Conservation (phyloP, 2,888 invertebrate species). For the Rhimphoctona megacephalus region DNA sequence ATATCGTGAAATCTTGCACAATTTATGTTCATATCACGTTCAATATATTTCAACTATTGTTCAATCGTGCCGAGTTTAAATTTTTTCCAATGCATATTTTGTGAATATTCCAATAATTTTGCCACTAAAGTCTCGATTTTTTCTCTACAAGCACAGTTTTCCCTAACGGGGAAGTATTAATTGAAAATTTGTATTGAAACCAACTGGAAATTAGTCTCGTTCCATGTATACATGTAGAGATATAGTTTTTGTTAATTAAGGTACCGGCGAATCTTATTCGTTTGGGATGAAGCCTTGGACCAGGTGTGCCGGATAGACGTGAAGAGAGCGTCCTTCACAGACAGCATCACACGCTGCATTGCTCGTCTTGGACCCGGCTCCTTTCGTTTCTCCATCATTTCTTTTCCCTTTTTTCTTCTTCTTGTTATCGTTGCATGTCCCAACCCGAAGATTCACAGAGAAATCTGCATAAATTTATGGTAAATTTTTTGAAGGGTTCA, state of each 20-base stretch:
- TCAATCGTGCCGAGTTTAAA: neutral
- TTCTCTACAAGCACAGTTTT: neutral
- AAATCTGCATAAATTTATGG: conserved; percentile 26
- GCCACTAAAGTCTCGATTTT: neutral
- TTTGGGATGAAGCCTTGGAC: conserved; percentile 63
- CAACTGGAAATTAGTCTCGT: neutral
- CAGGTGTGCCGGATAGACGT: conserved; percentile 72
- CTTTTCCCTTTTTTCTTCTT: conserved; percentile 12
- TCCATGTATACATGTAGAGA: neutral
- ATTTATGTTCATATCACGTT: neutral
- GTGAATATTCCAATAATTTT: neutral
- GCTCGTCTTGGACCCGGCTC: conserved; percentile 25
- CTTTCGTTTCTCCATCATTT: conserved; percentile 11
- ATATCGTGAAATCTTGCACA: neutral
- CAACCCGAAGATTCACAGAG: conserved; percentile 12
- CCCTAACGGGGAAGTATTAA: neutral
- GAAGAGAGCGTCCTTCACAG: conserved; percentile 57
- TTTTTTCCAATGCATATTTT: neutral
- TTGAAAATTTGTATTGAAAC: neutral
- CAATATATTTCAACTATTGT: neutral
- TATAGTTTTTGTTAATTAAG: conserved; percentile 16
- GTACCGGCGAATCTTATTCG: conserved; percentile 13
- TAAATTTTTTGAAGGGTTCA: conserved; percentile 19
- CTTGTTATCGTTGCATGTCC: conserved; percentile 16
- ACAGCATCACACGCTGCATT: conserved; percentile 69